These are phyloP conservation scores for Drosophila tanythrix DNA, from an alignment of 2,888 invertebrate genomes.

Conservation along the genomic window DNA sequence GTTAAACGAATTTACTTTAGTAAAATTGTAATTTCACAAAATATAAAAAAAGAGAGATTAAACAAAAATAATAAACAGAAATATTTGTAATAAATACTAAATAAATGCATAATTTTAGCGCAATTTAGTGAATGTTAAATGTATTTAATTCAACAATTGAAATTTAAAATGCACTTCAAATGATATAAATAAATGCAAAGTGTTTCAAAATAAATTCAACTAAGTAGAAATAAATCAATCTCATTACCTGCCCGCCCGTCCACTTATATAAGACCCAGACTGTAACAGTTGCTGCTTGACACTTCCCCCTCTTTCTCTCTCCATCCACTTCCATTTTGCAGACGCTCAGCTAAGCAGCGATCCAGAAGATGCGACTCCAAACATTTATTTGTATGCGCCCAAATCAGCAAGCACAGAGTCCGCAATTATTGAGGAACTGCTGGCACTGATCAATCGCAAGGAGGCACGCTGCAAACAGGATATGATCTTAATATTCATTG, in stretches of 20 bases:
- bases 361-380: conserved; percentile 42
- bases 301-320: conserved; percentile 2
- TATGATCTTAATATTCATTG: conserved; percentile 91
- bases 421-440: conserved; percentile 82
- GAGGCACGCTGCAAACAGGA: conserved; percentile 88
- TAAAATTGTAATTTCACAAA: conserved; percentile 72
- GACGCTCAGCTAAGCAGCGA: conserved; percentile 56
- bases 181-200: conserved; percentile 80
- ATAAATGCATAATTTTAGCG: conserved; percentile 64
- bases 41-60: conserved; percentile 30
- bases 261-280: conserved; percentile 16
- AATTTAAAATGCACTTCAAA: conserved; percentile 71
- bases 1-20: conserved; percentile 84
- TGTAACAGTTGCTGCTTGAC: conserved; percentile 25
- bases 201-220: conserved; percentile 55
- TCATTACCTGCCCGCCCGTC: conserved; percentile 19
- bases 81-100: conserved; percentile 23
- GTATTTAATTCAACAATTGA: conserved; percentile 66
- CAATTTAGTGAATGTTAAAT: conserved; percentile 78
- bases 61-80: conserved; percentile 22
- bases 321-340: conserved; percentile 56
- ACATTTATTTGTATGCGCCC: conserved; percentile 85
- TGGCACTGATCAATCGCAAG: conserved; percentile 87
- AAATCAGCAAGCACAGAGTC: conserved; percentile 82
- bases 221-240: conserved; percentile 30